phyloP scores from a whole-genome alignment of 2,113 vertebrate genomes.

The Silurus meridionalis region DNA sequence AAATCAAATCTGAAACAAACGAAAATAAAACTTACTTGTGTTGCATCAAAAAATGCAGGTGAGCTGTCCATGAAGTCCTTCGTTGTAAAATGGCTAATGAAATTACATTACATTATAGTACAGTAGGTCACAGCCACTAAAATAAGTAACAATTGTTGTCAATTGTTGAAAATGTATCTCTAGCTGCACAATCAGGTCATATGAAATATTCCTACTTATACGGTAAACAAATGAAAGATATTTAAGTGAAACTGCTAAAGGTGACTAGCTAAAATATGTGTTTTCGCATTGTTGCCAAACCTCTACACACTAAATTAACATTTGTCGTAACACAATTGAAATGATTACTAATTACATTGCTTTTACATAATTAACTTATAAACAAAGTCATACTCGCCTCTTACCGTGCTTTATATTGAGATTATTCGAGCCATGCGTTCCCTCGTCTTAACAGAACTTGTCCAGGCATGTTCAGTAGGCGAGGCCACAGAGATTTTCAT shows the following conservation, averaged over 20 bases:
- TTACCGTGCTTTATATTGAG: not conserved
- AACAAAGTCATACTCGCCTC: not conserved
- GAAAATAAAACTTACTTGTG: too few relatives aligned
- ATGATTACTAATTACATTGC: not conserved
- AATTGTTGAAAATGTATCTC: too few relatives aligned
- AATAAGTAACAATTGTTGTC: too few relatives aligned
- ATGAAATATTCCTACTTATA: too few relatives aligned
- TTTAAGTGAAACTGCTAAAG: not conserved
- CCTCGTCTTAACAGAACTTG: not conserved
- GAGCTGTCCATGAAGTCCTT: too few relatives aligned
- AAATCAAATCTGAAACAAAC: too few relatives aligned
- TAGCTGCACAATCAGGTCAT: too few relatives aligned
- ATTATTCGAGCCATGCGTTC: not conserved
- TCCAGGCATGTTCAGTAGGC: not conserved
- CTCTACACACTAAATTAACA: not conserved
- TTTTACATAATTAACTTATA: not conserved
- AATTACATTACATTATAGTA: too few relatives aligned
- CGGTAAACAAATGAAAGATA: not conserved
- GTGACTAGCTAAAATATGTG: not conserved
- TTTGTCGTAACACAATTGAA: not conserved
- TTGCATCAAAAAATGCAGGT: too few relatives aligned
- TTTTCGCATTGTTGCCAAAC: not conserved
- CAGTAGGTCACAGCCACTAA: too few relatives aligned
- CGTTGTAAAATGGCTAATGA: too few relatives aligned
- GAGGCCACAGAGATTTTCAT: not conserved